A percentile compares a stretch with the other conserved stretches of the same genome.
phyloP scores from a whole-genome alignment of 2,797 vertebrate species.

The Heliangelus exortis region DNA sequence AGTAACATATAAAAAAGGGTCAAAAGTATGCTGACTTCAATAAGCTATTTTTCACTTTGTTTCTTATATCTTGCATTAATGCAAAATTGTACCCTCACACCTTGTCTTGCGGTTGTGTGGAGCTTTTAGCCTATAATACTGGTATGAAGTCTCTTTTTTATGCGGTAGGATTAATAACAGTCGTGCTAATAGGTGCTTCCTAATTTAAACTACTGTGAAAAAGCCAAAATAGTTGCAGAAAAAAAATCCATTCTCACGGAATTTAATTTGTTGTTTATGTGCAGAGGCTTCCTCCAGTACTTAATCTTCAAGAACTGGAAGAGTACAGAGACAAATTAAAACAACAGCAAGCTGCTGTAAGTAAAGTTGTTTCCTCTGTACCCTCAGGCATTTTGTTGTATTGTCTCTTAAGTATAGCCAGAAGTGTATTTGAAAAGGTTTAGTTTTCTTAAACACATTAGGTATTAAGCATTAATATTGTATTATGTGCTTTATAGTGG shows the following conservation, averaged over 20 bases:
- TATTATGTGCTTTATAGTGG: not conserved
- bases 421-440: not conserved
- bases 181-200: not conserved
- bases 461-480: not conserved
- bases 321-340: slow-evolving; percentile 94
- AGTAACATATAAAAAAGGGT: not conserved
- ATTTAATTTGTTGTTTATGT: slow-evolving; percentile 41
- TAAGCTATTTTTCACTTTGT: not conserved
- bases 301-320: slow-evolving; percentile 94
- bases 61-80: not conserved
- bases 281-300: slow-evolving; percentile 93
- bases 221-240: not conserved
- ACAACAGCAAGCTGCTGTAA: slow-evolving; percentile 94
- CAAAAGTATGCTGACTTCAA: not conserved
- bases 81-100: accelerated
- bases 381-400: not conserved
- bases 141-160: not conserved
- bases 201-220: not conserved
- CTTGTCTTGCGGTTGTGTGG: not conserved
- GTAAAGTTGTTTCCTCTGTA: slow-evolving; percentile 57
- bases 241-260: not conserved
- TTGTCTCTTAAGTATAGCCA: not conserved
- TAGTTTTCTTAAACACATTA: not conserved
- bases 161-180: not conserved
- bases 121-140: not conserved